Base-by-base conservation (phyloP, 2,888 invertebrate species). In the Ommatoiulus sabulosus region DNA sequence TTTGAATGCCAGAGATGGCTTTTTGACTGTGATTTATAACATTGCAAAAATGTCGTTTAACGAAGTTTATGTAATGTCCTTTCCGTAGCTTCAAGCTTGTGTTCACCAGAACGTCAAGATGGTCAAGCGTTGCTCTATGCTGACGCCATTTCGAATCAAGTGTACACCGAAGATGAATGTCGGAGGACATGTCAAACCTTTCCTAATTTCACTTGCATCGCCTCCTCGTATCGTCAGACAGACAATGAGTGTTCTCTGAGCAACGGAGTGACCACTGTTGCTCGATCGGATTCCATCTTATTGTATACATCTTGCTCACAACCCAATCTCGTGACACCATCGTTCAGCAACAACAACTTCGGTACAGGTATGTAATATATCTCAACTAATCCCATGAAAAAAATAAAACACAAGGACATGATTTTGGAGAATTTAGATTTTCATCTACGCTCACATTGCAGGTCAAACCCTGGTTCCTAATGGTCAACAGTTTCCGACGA, bases 41-140 rank as follows among this genome's bases (percentile, higher is more conserved):
- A 35, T 35, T 24, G 72, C 10, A 72, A 24, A 48, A 10, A n/a
- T 63, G 35, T 24, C 72, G 5, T 57, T n/a, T 6, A 7, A 6
- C n/a, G n/a, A 15, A 80, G 15, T 17, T 0, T 15, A 17, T 52
- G 52, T 80, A 35, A 80, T 80, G 15, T 35, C 12, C 10, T 57
- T 57, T 24, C 12, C 10, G 10, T 15, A 88, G 88, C 86, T 7
- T 72, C 44, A 44, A 88, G 86, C 57, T 44, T 35, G 7, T 90
- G 92, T 93, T 2, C 92, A 92, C 20, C 92, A 92, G 89, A 93
- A 93, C 89, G 93, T 93, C 90, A 93, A 93, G 90, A 91, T 92
- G 72, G 92, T 92, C 90, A 91, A 91, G 24, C 91, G 90, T 91
- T 93, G 87, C 92, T 93, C 0, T 92, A 92, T 90, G 92, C 92